phyloP scores from a whole-genome alignment of 2,888 invertebrate species.

The Kryphioiulus occultus region DNA sequence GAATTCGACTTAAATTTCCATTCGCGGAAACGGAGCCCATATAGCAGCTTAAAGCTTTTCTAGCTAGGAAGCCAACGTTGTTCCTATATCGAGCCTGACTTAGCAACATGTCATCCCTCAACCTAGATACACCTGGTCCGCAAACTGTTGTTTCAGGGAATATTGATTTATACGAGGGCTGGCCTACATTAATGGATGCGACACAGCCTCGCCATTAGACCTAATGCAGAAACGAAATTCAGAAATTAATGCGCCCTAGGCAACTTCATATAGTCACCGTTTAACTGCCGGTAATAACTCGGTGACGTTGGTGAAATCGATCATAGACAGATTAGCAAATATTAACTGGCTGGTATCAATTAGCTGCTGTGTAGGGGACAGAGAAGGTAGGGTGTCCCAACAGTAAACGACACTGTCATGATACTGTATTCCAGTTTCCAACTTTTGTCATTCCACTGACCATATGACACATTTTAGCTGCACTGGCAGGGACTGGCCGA shows the following conservation, averaged over 20 bases:
- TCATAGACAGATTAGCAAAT: background rate
- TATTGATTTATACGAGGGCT: background rate
- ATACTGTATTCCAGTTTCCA: too few species aligned
- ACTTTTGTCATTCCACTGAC: too few species aligned
- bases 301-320: background rate
- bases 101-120: constrained; percentile 19
- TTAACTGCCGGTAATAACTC: background rate
- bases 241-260: background rate
- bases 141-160: background rate
- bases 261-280: background rate
- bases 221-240: background rate
- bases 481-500: too few species aligned
- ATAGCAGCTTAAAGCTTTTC: background rate
- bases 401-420: too few species aligned
- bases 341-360: background rate
- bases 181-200: background rate
- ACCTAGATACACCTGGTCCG: background rate
- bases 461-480: too few species aligned
- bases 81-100: background rate
- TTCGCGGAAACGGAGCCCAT: background rate
- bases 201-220: background rate
- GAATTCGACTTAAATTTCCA: background rate
- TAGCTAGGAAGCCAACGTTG: background rate
- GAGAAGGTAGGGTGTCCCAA: too few species aligned
- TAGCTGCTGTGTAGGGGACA: background rate